These are phyloP conservation scores for Proctacanthus coquilletti DNA, from an alignment of 1,140 invertebrate genomes.

Conservation along the genomic window DNA sequence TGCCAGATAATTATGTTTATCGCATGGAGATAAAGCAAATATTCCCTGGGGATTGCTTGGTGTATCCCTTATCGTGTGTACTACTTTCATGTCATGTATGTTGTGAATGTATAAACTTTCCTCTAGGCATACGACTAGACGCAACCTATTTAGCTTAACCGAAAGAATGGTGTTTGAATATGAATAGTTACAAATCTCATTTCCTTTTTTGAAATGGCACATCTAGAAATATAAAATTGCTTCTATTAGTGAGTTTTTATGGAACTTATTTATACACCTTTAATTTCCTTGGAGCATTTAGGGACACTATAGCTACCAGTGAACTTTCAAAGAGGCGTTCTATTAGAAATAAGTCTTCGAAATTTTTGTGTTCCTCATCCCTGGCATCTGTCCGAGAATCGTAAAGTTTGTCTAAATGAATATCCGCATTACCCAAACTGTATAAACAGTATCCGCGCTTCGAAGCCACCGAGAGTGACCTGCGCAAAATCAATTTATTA, in stretches of 20 bases:
- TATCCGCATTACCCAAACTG: slow-evolving; percentile 68
- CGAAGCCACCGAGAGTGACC: slow-evolving; percentile 82
- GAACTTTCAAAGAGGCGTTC: slow-evolving; percentile 95
- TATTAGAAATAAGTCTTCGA: slow-evolving; percentile 83
- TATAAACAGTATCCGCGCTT: slow-evolving; percentile 78
- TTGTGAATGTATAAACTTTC: slow-evolving; percentile 98
- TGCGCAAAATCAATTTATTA: slow-evolving; percentile 41
- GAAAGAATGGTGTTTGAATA: slow-evolving; percentile 95
- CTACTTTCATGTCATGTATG: slow-evolving; percentile 95
- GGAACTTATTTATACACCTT: slow-evolving; percentile 32
- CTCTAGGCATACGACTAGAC: slow-evolving; percentile 93
- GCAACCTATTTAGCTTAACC: slow-evolving; percentile 87
- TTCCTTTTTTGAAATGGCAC: slow-evolving; percentile 95
- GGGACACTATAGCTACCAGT: slow-evolving; percentile 85
- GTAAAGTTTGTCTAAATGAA: slow-evolving; percentile 71
- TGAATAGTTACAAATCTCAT: slow-evolving; percentile 97
- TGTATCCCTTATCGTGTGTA: slow-evolving; percentile 96
- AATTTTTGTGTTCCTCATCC: too few relatives aligned
- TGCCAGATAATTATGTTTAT: slow-evolving; percentile 85
- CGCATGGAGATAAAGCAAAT: slow-evolving; percentile 77
- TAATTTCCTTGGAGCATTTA: slow-evolving; percentile 80
- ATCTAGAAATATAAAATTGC: slow-evolving; percentile 34
- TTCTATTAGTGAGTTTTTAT: not conserved
- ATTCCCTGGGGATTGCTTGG: slow-evolving; percentile 87
- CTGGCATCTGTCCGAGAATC: slow-evolving; percentile 33